Base-by-base conservation (phyloP, 2,888 invertebrate genomes). In the Phragmatobia fuliginosa region DNA sequence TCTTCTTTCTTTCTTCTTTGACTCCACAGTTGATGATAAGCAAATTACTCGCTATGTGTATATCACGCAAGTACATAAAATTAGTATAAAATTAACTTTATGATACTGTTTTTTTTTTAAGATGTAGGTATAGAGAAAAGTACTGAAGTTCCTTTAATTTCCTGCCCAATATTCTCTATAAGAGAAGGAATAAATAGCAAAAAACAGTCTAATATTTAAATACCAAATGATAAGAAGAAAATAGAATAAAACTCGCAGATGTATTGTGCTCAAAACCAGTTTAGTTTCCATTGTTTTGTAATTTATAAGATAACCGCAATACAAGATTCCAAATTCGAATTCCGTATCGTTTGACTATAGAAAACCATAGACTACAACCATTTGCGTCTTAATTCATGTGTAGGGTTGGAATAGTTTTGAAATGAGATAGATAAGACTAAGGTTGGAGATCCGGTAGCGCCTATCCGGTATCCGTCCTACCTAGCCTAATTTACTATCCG, bases 361-460 rank as follows among this genome's bases (percentile, higher is more conserved):
- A 56, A 52, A 56, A 56, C 28, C 56, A 56, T 56, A 56, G 16
- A 56, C 10, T 10, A 6, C 5, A 16, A 56, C 16, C 21, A 49
- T 2, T 21, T 52, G 1, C 5, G 28, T 56, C 14, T 56, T 28
- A 16, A 28, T 28, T 49, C 6, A 28, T 28, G 16, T 28, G 16
- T 28, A 28, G 56, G 56, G 28, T 56, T 56, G 75, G 71, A 68
- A 70, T 70, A 67, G 69, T 60, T 56, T 28, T 16, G 28, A 14
- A 28, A 25, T 28, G 25, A 56, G 25, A 5, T 67, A 76, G 69
- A 70, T 66, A 61, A 63, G 56, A 67, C 32, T 64, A 61, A 56
- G n/a, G 45, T 21, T n/a, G n/a, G 21, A 49, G 45, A 49, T 49
- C 45, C 45, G 45, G 45, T 49, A 49, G 45, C 45, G 45, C 45